Percentiles rank a stretch among this genome's conserved stretches.
phyloP scores from a whole-genome alignment of 2,888 invertebrate genomes.

The Lissonota sp. region DNA sequence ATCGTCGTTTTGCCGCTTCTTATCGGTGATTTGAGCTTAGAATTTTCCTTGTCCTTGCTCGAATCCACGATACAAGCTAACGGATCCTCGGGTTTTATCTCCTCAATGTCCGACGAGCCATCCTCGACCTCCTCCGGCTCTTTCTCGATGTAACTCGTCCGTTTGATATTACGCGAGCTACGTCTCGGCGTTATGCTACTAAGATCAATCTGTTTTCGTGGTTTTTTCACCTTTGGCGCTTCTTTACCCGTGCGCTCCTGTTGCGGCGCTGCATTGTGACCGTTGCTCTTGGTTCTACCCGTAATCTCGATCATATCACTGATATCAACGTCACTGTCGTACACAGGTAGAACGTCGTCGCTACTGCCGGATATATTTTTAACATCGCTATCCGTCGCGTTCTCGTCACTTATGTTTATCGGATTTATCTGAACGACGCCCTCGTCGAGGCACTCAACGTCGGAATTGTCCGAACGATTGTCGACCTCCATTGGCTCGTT shows the following conservation, averaged over 20 bases:
- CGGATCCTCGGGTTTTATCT: slow-evolving; percentile 87
- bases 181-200: slow-evolving; percentile 84
- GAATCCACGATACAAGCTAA: slow-evolving; percentile 83
- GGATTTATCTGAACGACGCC: slow-evolving; percentile 49
- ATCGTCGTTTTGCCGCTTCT: slow-evolving; percentile 85
- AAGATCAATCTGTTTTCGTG: slow-evolving; percentile 77
- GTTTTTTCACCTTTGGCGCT: slow-evolving; percentile 76
- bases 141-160: slow-evolving; percentile 86
- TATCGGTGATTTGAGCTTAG: slow-evolving; percentile 77
- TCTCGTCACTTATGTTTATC: slow-evolving; percentile 76
- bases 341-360: slow-evolving; percentile 67
- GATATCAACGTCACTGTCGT: slow-evolving; percentile 75
- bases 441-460: slow-evolving; percentile 82
- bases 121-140: slow-evolving; percentile 85
- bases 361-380: slow-evolving; percentile 66
- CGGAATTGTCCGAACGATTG: slow-evolving; percentile 78
- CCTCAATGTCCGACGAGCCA: slow-evolving; percentile 88
- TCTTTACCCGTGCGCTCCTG: slow-evolving; percentile 66
- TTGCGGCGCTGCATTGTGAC: slow-evolving; percentile 74
- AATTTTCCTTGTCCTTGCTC: slow-evolving; percentile 82
- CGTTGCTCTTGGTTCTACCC: slow-evolving; percentile 75
- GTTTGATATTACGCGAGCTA: slow-evolving; percentile 86
- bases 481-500: slow-evolving; percentile 80
- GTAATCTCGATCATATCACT: slow-evolving; percentile 79
- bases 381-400: slow-evolving; percentile 77